A percentile compares a stretch with the other conserved stretches of the same genome.
Evolutionary conservation across 2,113 vertebrate genomes (phyloP).

Genomic region (Choloepus hoffmanni): DNA sequence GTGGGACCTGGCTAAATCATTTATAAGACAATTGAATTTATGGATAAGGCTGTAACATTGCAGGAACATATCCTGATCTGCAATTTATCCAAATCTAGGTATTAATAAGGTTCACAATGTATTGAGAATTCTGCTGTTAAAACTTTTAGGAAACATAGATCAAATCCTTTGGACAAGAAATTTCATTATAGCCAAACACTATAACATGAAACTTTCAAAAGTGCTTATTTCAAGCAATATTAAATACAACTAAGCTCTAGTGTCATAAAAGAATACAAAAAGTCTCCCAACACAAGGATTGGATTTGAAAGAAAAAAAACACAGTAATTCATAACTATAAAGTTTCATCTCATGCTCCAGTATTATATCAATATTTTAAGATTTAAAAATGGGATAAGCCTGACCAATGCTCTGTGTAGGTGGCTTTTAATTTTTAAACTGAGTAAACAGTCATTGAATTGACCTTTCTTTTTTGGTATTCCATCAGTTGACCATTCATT

Average conservation of each 20-base stretch:
- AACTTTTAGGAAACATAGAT: slow-evolving; percentile 35
- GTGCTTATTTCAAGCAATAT: slow-evolving; percentile 21
- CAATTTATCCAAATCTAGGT: not conserved
- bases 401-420: not conserved
- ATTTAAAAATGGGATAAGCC: not conserved
- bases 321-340: not conserved
- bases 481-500: not conserved
- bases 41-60: slow-evolving; percentile 21
- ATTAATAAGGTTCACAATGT: not conserved
- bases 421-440: slow-evolving; percentile 49
- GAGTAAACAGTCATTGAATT: not conserved
- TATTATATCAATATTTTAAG: not conserved
- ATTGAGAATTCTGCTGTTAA: slow-evolving; percentile 1
- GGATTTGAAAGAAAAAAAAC: slow-evolving; percentile 56
- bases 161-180: slow-evolving; percentile 46
- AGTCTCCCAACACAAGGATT: not conserved
- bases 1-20: not conserved
- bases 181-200: not conserved
- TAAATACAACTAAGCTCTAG: slow-evolving; percentile 34
- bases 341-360: not conserved
- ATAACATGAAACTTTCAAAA: slow-evolving; percentile 26
- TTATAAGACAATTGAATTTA: not conserved
- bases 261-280: not conserved
- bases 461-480: not conserved
- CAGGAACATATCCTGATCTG: slow-evolving; percentile 14